Evolutionary conservation across 1,140 invertebrate genomes (phyloP).

Genomic region (Cephus cinctus): DNA sequence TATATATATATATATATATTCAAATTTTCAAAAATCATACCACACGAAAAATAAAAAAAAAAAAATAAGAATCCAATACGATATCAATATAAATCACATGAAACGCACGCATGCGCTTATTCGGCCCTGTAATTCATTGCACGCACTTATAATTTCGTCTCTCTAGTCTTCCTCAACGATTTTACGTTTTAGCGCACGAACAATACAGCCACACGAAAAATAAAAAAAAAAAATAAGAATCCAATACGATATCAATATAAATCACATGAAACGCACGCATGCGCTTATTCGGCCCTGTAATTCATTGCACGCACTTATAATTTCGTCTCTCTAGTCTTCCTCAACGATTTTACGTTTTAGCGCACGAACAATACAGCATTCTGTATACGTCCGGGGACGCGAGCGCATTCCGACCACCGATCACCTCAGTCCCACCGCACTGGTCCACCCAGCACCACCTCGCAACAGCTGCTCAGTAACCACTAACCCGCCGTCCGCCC

Average conservation of each 20-base stretch:
- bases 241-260: too few relatives aligned
- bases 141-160: slow-evolving; percentile 28
- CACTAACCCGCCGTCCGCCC: slow-evolving; percentile 57
- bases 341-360: slow-evolving; percentile 63
- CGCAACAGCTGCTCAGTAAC: slow-evolving; percentile 59
- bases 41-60: too few relatives aligned
- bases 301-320: slow-evolving; percentile 45
- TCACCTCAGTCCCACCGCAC: slow-evolving; percentile 59
- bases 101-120: slow-evolving; percentile 52
- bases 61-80: too few relatives aligned
- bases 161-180: not conserved
- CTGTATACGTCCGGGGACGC: slow-evolving; percentile 56
- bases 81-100: too few relatives aligned
- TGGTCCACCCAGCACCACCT: slow-evolving; percentile 60
- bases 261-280: slow-evolving; percentile 52
- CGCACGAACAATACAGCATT: slow-evolving; percentile 58
- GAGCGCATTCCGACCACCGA: slow-evolving; percentile 62
- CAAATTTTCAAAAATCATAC: too few relatives aligned
- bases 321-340: slow-evolving; percentile 40
- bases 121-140: slow-evolving; percentile 56
- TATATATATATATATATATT: too few relatives aligned
- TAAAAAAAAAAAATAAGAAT: too few relatives aligned
- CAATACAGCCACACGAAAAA: slow-evolving; percentile 34
- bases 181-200: slow-evolving; percentile 19
- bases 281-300: slow-evolving; percentile 54